Evolutionary conservation across 1,140 invertebrate genomes (phyloP), one percentile per base, ranked within the genome.

Genomic region (Zophobas morio): DNA sequence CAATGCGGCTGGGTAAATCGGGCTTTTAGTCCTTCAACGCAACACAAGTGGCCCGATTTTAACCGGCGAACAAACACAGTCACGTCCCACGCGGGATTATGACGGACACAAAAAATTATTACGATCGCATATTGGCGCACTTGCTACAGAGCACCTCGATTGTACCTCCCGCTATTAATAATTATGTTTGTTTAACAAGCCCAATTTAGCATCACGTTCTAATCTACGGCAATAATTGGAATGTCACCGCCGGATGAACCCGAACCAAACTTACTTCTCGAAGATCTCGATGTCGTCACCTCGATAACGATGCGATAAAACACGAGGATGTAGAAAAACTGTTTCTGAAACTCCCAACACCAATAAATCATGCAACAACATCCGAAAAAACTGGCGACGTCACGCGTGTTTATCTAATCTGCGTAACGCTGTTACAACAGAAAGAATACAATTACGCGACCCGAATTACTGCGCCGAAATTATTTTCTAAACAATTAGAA

Each of bases 1-100:
- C 76, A 79, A 81, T 81, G 80, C 73, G 73, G 73, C 80, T 79
- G 75, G 36, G 78, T 79, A 56, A 81, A 81, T 78, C 75, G 72
- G 70, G 49, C 80, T 80, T 79, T 75, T 70, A 63, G 74, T 74
- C 74, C 76, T 75, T 78, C 75, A 75, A 78, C 79, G 79, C 76
- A 78, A 80, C 77, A 78, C 74, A 80, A 78, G 76, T 80, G 76
- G 76, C 74, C 79, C 76, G 76, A 78, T 78, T 78, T 80, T 66
- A 77, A 78, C 75, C 71, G 70, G 66, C 70, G 35, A 60, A 60
- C 60, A 32, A 66, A 66, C 57, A 66, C 34, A 77, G 63, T 77
- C 72, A 56, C 72, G 72, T 72, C 70, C 70, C 70, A 72, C 70
- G 32, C 70, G 8, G 49, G 49, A 73, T 73, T 72, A 72, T 72